Percentiles rank a stretch among this genome's conserved stretches.
Conservation (phyloP, 2,113 vertebrate genomes). For the Nanorana parkeri region DNA sequence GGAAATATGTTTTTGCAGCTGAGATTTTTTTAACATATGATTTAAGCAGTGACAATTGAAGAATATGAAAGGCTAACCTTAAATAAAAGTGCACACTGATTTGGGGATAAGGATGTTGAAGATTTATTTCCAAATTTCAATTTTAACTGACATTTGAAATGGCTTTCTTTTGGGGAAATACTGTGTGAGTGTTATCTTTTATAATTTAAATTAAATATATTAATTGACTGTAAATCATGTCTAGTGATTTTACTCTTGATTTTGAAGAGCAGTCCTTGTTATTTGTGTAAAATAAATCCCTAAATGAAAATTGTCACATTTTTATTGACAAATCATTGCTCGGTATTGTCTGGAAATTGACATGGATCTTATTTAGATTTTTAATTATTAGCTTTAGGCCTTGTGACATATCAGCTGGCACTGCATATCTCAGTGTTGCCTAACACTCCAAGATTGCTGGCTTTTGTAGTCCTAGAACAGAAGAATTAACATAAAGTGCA, state of each 20-base stretch:
- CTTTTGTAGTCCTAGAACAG: too few species aligned
- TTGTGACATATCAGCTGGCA: too few species aligned
- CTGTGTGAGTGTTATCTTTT: constrained; percentile 21
- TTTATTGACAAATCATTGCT: background rate
- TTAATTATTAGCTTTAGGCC: too few species aligned
- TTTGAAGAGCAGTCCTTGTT: background rate
- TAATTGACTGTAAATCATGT: constrained; percentile 17
- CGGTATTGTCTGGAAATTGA: too few species aligned
- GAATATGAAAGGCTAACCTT: constrained; percentile 49
- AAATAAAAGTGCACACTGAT: constrained; percentile 49
- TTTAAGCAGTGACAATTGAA: constrained; percentile 37
- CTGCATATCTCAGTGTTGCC: too few species aligned
- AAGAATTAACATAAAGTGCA: too few species aligned
- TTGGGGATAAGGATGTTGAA: constrained; percentile 18
- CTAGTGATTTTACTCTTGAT: constrained; percentile 24
- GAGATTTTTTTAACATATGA: constrained; percentile 44
- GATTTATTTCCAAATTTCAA: constrained; percentile 42
- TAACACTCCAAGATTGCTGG: too few species aligned
- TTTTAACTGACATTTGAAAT: constrained; percentile 46
- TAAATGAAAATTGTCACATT: background rate
- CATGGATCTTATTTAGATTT: too few species aligned
- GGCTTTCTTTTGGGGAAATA: constrained; percentile 8
- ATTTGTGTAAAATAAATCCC: background rate
- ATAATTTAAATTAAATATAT: constrained; percentile 46
- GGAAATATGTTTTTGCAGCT: constrained; percentile 42